Evolutionary conservation across 2,113 vertebrate species (phyloP).

Genomic region (Myotis lucifugus): DNA sequence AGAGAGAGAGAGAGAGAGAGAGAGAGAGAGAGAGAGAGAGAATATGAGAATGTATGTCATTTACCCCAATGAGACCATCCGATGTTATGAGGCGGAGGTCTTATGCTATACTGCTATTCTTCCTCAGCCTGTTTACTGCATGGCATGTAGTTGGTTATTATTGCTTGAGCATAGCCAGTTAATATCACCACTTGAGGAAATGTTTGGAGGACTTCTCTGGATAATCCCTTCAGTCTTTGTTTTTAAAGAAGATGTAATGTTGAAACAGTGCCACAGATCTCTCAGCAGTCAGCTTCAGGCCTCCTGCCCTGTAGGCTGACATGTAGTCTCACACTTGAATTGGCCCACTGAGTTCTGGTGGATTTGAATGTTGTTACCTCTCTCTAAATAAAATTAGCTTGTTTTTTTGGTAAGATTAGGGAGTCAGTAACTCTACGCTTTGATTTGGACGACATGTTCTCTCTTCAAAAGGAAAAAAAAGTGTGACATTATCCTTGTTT

Average conservation of each 20-base stretch:
- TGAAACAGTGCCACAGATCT: slow-evolving; percentile 32
- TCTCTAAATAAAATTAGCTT: slow-evolving; percentile 46
- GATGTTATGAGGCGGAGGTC: not conserved
- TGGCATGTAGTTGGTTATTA: not conserved
- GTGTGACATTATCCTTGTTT: not conserved
- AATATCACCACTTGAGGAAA: not conserved
- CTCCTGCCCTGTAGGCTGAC: not conserved
- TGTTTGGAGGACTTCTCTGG: not conserved
- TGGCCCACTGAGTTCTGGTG: slow-evolving; percentile 54
- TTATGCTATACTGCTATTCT: not conserved
- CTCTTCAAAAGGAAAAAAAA: slow-evolving; percentile 3
- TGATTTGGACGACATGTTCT: not conserved
- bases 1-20: not conserved
- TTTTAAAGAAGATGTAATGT: not conserved
- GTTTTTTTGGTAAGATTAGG: slow-evolving; percentile 37
- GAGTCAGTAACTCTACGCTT: not conserved
- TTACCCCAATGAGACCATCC: not conserved
- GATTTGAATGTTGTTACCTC: slow-evolving; percentile 59
- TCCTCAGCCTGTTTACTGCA: not conserved
- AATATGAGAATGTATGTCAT: not conserved
- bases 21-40: not conserved
- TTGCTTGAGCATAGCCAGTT: not conserved
- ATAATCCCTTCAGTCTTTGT: not conserved
- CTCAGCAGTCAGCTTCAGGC: not conserved
- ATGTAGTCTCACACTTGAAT: not conserved